phyloP scores from a whole-genome alignment of 2,797 vertebrate genomes.

The Ptychadena robeensis region DNA sequence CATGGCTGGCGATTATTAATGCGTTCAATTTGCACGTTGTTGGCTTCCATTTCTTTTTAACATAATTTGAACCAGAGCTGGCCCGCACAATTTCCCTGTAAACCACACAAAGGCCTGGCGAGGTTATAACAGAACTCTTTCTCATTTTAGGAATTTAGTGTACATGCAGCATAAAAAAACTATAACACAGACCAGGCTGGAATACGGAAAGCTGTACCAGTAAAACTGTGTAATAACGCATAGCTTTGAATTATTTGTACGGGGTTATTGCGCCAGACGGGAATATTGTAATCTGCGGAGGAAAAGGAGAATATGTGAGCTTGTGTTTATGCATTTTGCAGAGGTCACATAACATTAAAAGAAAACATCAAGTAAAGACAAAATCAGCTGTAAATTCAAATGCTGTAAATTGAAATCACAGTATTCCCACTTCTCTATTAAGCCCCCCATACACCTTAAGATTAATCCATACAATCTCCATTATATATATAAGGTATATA shows the following conservation, averaged over 20 bases:
- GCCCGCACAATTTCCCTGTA: background rate
- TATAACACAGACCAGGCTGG: background rate
- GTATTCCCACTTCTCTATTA: no score
- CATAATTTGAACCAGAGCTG: background rate
- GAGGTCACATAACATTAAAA: no score
- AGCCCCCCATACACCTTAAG: no score
- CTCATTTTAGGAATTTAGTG: background rate
- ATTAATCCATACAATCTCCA: no score
- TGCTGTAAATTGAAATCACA: no score
- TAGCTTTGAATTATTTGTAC: conserved; percentile 1
- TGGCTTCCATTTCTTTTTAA: conserved; percentile 5
- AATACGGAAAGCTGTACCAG: background rate
- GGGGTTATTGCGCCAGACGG: background rate
- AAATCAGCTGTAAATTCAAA: no score
- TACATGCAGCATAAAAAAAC: background rate
- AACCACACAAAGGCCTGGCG: background rate
- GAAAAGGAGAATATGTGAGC: background rate
- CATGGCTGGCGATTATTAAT: conserved; percentile 2
- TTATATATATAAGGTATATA: no score
- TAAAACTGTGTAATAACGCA: background rate
- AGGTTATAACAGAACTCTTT: background rate
- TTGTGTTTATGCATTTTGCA: no score
- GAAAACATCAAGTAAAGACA: no score
- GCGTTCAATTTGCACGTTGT: background rate
- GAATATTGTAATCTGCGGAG: background rate